Percentiles rank a stretch among this genome's conserved stretches.
These are phyloP conservation scores for Ctenosaura bakeri DNA, from an alignment of 2,797 vertebrate genomes.

Conservation along the genomic window DNA sequence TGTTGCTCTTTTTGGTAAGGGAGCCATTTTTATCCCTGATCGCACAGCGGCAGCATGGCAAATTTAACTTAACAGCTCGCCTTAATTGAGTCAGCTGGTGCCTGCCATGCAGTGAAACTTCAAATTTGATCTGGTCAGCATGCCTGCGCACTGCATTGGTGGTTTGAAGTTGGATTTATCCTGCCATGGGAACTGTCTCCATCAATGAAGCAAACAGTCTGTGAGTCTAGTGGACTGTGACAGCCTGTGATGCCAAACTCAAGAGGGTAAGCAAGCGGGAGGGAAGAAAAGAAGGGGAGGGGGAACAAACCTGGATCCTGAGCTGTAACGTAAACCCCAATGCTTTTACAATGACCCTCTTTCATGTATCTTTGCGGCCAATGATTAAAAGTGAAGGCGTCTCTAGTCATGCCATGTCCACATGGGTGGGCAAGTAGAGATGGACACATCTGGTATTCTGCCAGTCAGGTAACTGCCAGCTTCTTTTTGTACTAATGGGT, in stretches of 20 bases:
- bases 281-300: neutral
- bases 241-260: conserved; percentile 58
- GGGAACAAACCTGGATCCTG: neutral
- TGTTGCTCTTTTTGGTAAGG: neutral
- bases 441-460: neutral
- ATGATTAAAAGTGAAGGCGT: conserved; percentile 26
- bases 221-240: conserved; percentile 67
- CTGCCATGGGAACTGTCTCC: conserved; percentile 72
- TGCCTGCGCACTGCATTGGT: conserved; percentile 58
- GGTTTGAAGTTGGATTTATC: conserved; percentile 72
- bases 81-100: conserved; percentile 66
- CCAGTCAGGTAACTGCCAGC: too few species aligned
- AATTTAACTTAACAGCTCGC: conserved; percentile 48
- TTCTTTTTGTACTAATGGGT: too few species aligned
- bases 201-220: conserved; percentile 62
- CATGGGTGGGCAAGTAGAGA: neutral
- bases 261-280: conserved; percentile 50
- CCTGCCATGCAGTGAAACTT: conserved; percentile 62
- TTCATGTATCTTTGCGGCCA: neutral
- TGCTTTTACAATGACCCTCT: neutral
- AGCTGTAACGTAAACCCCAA: conserved; percentile 15
- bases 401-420: neutral
- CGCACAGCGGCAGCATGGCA: conserved; percentile 30
- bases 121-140: conserved; percentile 71
- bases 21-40: conserved; percentile 30